These are phyloP conservation scores for Limosa lapponica DNA, from an alignment of 2,797 vertebrate genomes.

Conservation along the genomic window DNA sequence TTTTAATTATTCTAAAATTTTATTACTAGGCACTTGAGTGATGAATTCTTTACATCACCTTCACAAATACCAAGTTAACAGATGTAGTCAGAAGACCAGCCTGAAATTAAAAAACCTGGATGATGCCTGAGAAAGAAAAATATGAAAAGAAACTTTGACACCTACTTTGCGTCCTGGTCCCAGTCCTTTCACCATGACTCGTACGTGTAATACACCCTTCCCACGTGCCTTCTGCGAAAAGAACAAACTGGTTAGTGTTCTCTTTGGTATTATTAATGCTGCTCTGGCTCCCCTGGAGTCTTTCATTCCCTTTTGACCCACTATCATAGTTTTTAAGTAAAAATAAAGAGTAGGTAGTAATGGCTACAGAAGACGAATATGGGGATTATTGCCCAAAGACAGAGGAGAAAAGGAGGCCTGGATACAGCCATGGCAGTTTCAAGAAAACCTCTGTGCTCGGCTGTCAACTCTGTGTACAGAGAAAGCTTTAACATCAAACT, in stretches of 20 bases:
- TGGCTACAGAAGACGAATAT: background rate
- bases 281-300: background rate
- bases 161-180: conserved; percentile 93
- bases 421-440: background rate
- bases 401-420: background rate
- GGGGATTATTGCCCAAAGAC: background rate
- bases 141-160: background rate
- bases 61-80: background rate
- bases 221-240: conserved; percentile 85
- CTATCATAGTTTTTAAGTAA: background rate
- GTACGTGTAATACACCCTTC: conserved; percentile 87
- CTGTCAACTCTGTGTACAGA: background rate
- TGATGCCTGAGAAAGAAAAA: background rate
- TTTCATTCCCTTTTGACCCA: background rate
- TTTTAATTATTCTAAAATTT: background rate
- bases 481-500: background rate
- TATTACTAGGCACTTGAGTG: background rate
- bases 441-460: background rate
- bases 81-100: background rate
- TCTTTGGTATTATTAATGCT: background rate
- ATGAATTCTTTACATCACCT: background rate
- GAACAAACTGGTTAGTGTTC: background rate
- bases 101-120: background rate
- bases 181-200: conserved; percentile 91
- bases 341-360: background rate